Percentiles rank a stretch among this genome's conserved stretches.
Conservation (phyloP, 2,888 invertebrate genomes). For the Cinara cedri region DNA sequence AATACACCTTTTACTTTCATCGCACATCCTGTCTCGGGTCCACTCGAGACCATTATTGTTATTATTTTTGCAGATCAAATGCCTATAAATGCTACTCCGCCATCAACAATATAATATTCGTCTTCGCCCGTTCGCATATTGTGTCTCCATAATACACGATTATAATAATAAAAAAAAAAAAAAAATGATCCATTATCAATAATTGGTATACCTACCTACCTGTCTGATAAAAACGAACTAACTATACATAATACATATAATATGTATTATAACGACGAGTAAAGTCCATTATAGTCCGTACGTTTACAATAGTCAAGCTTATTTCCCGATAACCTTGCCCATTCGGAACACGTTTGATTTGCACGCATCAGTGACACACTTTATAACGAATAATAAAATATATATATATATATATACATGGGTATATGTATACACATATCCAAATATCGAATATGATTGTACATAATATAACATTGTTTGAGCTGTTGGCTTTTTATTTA, state of each 20-base stretch:
- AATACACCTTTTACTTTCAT: slow-evolving; percentile 50
- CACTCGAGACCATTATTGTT: no score
- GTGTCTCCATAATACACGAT: not conserved
- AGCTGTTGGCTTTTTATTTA: not conserved
- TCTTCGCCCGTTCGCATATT: not conserved
- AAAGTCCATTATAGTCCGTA: not conserved
- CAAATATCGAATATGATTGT: slow-evolving; percentile 38
- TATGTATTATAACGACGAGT: not conserved
- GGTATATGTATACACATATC: slow-evolving; percentile 4
- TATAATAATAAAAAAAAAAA: no score
- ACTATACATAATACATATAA: no score
- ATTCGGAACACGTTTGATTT: slow-evolving; percentile 45
- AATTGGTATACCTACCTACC: not conserved
- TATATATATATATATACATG: not conserved
- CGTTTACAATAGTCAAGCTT: slow-evolving; percentile 7
- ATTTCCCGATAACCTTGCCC: slow-evolving; percentile 44
- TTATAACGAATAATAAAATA: slow-evolving; percentile 26
- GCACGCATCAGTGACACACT: slow-evolving; percentile 54
- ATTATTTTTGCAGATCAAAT: slow-evolving; percentile 24
- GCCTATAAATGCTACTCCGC: not conserved
- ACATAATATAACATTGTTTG: slow-evolving; percentile 37
- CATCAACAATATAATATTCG: not conserved
- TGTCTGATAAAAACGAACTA: not conserved
- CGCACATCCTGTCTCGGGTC: slow-evolving; percentile 36
- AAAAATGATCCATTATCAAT: not conserved